Percentiles rank a stretch among this genome's conserved stretches.
phyloP scores from a whole-genome alignment of 2,113 vertebrate genomes.

The Nyctibius bracteatus region DNA sequence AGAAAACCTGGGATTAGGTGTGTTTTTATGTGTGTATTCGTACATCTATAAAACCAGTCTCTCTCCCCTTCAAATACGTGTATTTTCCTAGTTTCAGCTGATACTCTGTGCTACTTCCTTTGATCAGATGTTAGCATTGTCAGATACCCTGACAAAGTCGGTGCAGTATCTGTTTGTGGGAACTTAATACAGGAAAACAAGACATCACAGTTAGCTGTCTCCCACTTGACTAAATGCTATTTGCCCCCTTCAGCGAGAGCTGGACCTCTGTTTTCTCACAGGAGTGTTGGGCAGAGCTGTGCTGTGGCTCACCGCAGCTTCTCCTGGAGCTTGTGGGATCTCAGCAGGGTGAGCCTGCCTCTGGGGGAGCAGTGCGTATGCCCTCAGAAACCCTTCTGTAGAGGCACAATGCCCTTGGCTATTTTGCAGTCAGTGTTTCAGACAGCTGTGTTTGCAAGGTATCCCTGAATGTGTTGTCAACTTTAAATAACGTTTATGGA shows the following conservation, averaged over 20 bases:
- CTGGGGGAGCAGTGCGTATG: rapidly evolving
- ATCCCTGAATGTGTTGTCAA: not conserved
- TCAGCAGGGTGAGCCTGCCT: not conserved
- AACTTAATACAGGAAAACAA: not conserved
- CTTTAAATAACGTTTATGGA: not conserved
- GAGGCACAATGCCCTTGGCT: rapidly evolving
- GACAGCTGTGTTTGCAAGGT: not conserved
- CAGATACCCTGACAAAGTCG: not conserved
- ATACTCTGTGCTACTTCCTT: not conserved
- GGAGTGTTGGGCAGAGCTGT: not conserved
- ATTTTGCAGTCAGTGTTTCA: not conserved
- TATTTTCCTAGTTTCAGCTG: not conserved
- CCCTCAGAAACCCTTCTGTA: not conserved
- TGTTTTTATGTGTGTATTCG: not conserved
- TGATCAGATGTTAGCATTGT: constrained; percentile 3
- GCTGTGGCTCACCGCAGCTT: not conserved
- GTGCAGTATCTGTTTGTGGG: not conserved
- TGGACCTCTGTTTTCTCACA: not conserved
- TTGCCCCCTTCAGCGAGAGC: not conserved
- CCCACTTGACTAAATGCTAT: not conserved
- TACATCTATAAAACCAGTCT: not conserved
- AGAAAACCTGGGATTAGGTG: not conserved
- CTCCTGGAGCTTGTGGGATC: not conserved
- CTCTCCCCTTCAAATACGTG: not conserved
- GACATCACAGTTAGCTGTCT: not conserved